Percentiles rank a stretch among this genome's conserved stretches.
Conservation (phyloP, 2,888 invertebrate species). For the Glyphotaelius pellucidus region DNA sequence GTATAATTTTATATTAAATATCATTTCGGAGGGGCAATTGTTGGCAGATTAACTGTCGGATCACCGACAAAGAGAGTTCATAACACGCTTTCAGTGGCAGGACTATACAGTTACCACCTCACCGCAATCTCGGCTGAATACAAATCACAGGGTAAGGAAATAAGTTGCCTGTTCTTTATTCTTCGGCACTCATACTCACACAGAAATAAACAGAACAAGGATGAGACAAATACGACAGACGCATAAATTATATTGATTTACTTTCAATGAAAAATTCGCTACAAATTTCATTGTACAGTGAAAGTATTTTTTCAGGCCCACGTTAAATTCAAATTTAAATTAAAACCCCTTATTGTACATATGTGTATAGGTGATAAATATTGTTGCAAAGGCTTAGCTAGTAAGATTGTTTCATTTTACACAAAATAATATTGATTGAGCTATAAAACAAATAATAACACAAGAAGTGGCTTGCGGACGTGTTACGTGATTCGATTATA, state of each 20-base stretch:
- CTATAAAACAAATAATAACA: too few relatives aligned
- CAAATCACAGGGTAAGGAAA: conserved; percentile 33
- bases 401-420: background rate
- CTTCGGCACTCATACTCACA: background rate
- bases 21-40: too few relatives aligned
- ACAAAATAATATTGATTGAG: too few relatives aligned
- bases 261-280: background rate
- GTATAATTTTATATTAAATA: too few relatives aligned
- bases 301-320: background rate
- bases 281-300: too few relatives aligned
- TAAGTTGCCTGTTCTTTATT: background rate
- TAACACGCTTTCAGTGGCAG: background rate
- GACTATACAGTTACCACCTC: background rate
- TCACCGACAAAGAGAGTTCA: too few relatives aligned
- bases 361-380: background rate
- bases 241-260: background rate
- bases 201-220: background rate
- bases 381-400: background rate
- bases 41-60: too few relatives aligned
- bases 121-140: conserved; percentile 46
- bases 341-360: background rate
- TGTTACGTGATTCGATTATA: too few relatives aligned
- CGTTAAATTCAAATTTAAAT: background rate
- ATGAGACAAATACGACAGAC: background rate
- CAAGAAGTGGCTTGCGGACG: too few relatives aligned